phyloP scores from a whole-genome alignment of 2,888 invertebrate genomes.

The Tetheella fluctuosa region DNA sequence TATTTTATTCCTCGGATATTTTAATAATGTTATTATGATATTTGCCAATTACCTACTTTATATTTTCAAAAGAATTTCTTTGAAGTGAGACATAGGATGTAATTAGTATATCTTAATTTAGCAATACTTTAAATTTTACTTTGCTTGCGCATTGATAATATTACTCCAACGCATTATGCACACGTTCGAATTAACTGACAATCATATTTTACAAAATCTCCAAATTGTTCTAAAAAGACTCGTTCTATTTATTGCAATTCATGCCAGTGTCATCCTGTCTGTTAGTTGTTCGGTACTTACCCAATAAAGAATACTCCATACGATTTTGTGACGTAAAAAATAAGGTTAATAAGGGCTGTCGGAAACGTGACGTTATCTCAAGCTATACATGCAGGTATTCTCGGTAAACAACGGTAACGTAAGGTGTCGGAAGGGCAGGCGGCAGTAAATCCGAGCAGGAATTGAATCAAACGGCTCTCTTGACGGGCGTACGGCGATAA shows the following conservation, averaged over 20 bases:
- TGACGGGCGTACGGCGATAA: slow-evolving; percentile 67
- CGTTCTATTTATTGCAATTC: too few species aligned
- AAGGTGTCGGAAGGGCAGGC: slow-evolving; percentile 41
- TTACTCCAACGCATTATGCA: neutral
- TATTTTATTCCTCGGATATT: neutral
- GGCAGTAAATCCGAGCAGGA: slow-evolving; percentile 60
- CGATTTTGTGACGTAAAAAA: neutral
- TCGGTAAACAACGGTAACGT: slow-evolving; percentile 27
- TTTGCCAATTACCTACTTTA: neutral
- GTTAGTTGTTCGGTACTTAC: too few species aligned
- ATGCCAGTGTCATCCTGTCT: too few species aligned
- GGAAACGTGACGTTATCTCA: neutral
- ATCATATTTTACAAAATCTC: too few species aligned
- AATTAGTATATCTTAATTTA: neutral
- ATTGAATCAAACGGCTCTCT: slow-evolving; percentile 75
- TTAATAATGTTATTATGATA: neutral
- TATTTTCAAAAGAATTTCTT: neutral
- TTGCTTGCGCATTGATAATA: neutral
- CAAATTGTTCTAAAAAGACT: too few species aligned
- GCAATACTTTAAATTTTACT: neutral
- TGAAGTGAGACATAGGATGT: neutral
- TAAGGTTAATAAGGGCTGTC: neutral
- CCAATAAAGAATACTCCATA: neutral
- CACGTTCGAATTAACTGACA: neutral
- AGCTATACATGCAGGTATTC: slow-evolving; percentile 17